phyloP scores from a whole-genome alignment of 2,797 vertebrate species.

The Bradypus variegatus region DNA sequence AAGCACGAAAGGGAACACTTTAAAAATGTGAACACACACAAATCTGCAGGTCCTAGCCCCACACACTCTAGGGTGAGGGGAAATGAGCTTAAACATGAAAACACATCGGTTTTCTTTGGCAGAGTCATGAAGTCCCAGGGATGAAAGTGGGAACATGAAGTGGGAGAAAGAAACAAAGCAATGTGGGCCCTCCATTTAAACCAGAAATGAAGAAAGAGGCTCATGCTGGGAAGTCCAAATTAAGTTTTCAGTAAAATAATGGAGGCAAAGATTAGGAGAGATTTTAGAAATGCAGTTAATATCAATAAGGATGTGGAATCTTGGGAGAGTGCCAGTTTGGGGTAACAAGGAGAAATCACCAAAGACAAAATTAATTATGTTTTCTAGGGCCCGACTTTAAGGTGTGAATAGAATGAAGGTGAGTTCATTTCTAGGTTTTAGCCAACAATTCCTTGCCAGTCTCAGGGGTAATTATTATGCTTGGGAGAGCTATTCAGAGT shows the following conservation, averaged over 20 bases:
- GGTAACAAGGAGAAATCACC: conserved; percentile 22
- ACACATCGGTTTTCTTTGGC: not conserved
- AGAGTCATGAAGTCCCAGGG: not conserved
- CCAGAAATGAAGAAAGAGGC: not conserved
- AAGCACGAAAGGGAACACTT: conserved; percentile 45
- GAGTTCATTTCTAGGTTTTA: conserved; percentile 38
- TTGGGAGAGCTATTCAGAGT: conserved; percentile 27
- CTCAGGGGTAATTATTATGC: conserved; percentile 39
- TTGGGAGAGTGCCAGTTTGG: not conserved
- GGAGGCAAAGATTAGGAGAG: not conserved
- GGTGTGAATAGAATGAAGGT: conserved; percentile 27
- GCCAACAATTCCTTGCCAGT: conserved; percentile 42
- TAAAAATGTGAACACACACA: conserved; percentile 39
- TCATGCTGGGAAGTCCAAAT: conserved; percentile 24
- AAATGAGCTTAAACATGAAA: not conserved
- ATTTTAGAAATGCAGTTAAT: not conserved
- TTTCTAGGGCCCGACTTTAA: conserved; percentile 12
- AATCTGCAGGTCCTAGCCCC: conserved; percentile 14
- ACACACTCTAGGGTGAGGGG: not conserved
- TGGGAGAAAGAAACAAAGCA: not conserved
- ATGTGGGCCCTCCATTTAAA: not conserved
- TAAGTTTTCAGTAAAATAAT: not conserved
- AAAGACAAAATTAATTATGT: conserved; percentile 35
- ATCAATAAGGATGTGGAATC: not conserved
- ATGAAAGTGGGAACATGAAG: not conserved